phyloP scores from a whole-genome alignment of 2,113 vertebrate genomes.

The Corythornis vintsioides region DNA sequence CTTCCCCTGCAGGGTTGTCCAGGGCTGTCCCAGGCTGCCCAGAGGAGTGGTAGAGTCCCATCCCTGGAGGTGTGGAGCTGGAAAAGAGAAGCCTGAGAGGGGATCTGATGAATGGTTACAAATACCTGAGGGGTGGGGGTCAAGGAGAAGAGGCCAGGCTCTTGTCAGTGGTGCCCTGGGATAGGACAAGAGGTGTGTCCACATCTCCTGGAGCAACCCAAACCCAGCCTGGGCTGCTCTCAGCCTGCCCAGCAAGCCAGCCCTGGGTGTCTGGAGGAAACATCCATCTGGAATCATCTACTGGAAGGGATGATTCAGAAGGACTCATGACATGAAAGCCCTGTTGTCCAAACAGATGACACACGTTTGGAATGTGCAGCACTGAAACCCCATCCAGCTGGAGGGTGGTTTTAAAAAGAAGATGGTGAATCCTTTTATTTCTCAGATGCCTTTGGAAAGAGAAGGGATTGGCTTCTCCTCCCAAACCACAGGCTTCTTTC shows the following conservation, averaged over 20 bases:
- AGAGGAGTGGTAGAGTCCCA: too few species aligned
- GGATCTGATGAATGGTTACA: too few species aligned
- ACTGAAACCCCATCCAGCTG: background rate
- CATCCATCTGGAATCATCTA: too few species aligned
- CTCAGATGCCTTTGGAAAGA: background rate
- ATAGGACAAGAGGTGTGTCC: too few species aligned
- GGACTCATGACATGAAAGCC: background rate
- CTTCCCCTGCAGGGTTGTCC: too few species aligned
- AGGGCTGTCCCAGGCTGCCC: too few species aligned
- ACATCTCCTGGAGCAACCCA: background rate
- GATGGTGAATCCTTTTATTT: background rate
- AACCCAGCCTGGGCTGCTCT: background rate
- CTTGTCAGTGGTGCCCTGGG: too few species aligned
- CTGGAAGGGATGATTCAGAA: conserved; percentile 23
- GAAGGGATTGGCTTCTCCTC: background rate
- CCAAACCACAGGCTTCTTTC: conserved; percentile 10
- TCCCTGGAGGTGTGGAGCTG: too few species aligned
- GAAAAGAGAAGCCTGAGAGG: too few species aligned
- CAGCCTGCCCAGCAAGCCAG: background rate
- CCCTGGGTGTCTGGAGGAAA: background rate
- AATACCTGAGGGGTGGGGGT: too few species aligned
- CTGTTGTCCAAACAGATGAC: background rate
- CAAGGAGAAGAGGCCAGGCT: too few species aligned
- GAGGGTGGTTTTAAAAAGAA: conserved; percentile 20
- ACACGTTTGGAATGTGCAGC: conserved; percentile 6